Evolutionary conservation across 1,140 invertebrate genomes (phyloP), one percentile per base, ranked within the genome.

Genomic region (Magallana angulata): DNA sequence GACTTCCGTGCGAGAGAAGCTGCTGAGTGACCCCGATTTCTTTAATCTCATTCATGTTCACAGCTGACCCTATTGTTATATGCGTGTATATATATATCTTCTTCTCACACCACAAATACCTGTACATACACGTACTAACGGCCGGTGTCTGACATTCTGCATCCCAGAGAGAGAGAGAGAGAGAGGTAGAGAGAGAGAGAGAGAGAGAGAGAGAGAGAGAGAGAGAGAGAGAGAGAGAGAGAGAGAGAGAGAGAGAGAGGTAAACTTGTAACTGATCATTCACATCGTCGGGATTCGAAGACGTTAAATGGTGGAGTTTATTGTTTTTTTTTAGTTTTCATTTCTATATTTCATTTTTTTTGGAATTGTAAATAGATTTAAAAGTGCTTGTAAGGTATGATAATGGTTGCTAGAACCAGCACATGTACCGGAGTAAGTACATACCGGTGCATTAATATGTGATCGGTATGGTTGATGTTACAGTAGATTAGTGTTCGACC

Each of bases 161-260:
- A 76, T 76, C 36, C 18, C 68, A 76, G 12, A 30, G 18, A 12
- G 68, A 18, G 24, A 76, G 68, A 76, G 36, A 76, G 68, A 76
- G 68, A 16, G 12, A 16, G 7, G 5, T 1, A 64, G 12, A 64
- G 12, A 64, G 12, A 76, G 24, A 76, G 18, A 36, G 24, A 76
- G 68, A 76, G 24, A 36, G 68, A 76, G 68, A 76, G 30, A 76
- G 68, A 12, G 68, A 76, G 68, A 12, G 68, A 71, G 68, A 36
- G 68, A 71, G 68, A 36, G n/a, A 71, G 68, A 71, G 1, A 71
- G 16, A n/a, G n/a, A n/a, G n/a, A n/a, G n/a, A n/a, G n/a, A n/a
- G n/a, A n/a, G n/a, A n/a, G n/a, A n/a, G n/a, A n/a, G n/a, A 18
- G 0, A 8, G 6, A 30, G 24, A 24, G 24, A 24, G 24, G 68